phyloP scores from a whole-genome alignment of 2,113 vertebrate species.

The Neogobius melanostomus region DNA sequence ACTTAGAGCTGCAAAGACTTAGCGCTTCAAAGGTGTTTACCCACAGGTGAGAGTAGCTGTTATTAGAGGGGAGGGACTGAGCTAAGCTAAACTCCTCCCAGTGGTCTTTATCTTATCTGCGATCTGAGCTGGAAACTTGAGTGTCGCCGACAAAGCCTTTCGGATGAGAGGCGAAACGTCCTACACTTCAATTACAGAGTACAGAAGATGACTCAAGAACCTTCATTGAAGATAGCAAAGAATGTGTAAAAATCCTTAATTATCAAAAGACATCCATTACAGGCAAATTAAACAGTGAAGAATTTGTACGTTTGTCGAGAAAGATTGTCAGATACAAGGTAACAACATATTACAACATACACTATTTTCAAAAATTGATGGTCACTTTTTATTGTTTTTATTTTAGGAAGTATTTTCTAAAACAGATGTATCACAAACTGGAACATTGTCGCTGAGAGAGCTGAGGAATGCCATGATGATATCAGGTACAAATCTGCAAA shows the following conservation, averaged over 20 bases:
- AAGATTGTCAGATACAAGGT: constrained; percentile 64
- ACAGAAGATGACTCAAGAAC: too few species aligned
- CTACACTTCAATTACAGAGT: too few species aligned
- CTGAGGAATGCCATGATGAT: constrained; percentile 60
- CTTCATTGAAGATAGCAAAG: too few species aligned
- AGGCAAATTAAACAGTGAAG: constrained; percentile 65
- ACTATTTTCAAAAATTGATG: neutral
- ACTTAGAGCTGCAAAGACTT: neutral
- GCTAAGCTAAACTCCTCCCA: too few species aligned
- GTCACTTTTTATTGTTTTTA: neutral
- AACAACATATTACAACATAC: constrained; percentile 7
- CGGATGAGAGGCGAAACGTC: too few species aligned
- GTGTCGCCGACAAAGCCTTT: too few species aligned
- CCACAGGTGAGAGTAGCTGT: too few species aligned
- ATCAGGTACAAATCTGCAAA: constrained; percentile 47
- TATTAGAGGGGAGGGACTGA: too few species aligned
- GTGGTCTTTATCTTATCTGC: too few species aligned
- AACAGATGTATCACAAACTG: constrained; percentile 60
- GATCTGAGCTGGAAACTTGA: too few species aligned
- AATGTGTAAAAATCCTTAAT: constrained; percentile 46
- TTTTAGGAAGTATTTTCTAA: constrained; percentile 67
- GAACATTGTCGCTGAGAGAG: constrained; percentile 65
- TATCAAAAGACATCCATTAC: constrained; percentile 58
- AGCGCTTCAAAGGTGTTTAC: neutral
- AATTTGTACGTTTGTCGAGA: constrained; percentile 67